Evolutionary conservation across 2,113 vertebrate genomes (phyloP).

Genomic region (Gobiocypris rarus): DNA sequence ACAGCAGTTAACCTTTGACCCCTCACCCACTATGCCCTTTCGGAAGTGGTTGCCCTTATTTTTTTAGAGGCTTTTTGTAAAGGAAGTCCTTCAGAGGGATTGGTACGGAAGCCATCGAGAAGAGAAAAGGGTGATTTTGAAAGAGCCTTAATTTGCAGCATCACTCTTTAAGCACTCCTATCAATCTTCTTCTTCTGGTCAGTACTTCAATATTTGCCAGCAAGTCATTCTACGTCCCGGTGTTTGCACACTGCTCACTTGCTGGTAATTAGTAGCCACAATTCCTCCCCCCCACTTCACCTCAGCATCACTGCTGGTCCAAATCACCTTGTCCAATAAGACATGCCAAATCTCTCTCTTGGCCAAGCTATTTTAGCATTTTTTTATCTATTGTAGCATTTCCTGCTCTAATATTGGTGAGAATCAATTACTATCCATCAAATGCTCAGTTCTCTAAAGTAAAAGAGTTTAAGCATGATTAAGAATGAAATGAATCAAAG

Average conservation of each 20-base stretch:
- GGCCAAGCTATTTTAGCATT: background rate
- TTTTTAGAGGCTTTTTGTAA: slow-evolving; percentile 64
- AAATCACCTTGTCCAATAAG: background rate
- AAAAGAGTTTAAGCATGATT: no score
- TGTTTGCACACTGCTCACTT: slow-evolving; percentile 68
- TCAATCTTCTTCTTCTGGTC: slow-evolving; percentile 59
- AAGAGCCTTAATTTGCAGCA: slow-evolving; percentile 58
- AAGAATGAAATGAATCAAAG: no score
- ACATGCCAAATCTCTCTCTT: background rate
- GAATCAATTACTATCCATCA: background rate
- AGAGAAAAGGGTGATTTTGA: slow-evolving; percentile 51
- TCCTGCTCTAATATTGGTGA: background rate
- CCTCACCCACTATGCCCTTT: slow-evolving; percentile 68
- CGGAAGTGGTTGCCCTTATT: slow-evolving; percentile 69
- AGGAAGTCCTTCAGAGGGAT: slow-evolving; percentile 54
- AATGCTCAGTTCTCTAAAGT: no score
- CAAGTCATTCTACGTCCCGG: slow-evolving; percentile 51
- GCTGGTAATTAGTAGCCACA: slow-evolving; percentile 64
- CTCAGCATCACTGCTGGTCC: slow-evolving; percentile 44
- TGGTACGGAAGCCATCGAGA: slow-evolving; percentile 19
- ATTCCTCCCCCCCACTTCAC: slow-evolving; percentile 54
- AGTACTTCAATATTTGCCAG: slow-evolving; percentile 72
- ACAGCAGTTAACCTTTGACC: slow-evolving; percentile 76
- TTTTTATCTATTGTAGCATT: background rate
- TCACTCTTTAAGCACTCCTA: slow-evolving; percentile 51